Evolutionary conservation across 64 coral and sea anemone species (phyloP), one percentile per base, ranked within the genome.

Genomic region (Montipora sp.): DNA sequence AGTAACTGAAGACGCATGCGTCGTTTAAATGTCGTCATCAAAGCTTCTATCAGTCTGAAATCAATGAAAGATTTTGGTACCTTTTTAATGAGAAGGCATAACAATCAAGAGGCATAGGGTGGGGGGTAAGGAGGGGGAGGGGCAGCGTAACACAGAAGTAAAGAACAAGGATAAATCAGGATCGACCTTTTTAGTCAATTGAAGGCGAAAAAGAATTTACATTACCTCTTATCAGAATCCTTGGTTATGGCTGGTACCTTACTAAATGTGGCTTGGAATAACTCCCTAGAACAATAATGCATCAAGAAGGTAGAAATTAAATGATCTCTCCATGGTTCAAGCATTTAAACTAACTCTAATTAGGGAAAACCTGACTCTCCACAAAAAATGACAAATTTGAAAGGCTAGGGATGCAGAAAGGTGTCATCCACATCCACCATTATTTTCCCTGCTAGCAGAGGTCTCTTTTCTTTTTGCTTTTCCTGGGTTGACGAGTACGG

Each of bases 151-250:
- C 36, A 36, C 36, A 36, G 36, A 36, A 36, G 36, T 36, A 36
- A 36, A 36, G 36, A 36, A 36, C 36, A 36, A 36, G 36, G 36
- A 36, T 36, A 36, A 36, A 36, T 78, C 36, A 9, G 10, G 76
- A 47, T 13, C 9, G 13, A 63, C 60, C 60, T 14, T 3, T 63
- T 63, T 19, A 11, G 60, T 14, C 13, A 15, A 63, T 12, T 14
- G 0, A 63, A 15, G 13, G 9, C 3, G 0, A 13, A 11, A 2
- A 8, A 57, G 12, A 22, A 73, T 58, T 78, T 36, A 27, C 27
- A 27, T 27, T 27, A 97, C 95, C 91, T 97, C 43, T 94, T 92
- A 59, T 97, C 95, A 58, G 92, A 91, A 57, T 97, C 95, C 61
- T 97, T 97, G 18, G 92, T 94, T 72, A 94, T 77, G 12, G 76